A percentile compares a stretch with the other conserved stretches of the same genome.
Evolutionary conservation across 2,113 vertebrate species (phyloP).

Genomic region (Epinephelus lanceolatus): DNA sequence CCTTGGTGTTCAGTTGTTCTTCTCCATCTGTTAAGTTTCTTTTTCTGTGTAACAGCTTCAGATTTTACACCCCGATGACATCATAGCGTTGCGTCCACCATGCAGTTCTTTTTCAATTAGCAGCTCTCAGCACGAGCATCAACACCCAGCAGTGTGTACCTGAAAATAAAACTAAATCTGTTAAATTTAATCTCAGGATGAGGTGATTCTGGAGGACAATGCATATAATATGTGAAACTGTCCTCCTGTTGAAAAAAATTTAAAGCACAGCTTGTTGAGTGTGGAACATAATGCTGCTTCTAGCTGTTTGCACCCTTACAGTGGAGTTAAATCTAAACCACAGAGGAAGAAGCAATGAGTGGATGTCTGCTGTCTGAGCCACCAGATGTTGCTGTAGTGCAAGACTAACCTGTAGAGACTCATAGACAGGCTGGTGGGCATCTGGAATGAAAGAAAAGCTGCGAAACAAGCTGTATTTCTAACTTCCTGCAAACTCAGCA

Average conservation of each 20-base stretch:
- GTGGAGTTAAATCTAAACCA: neutral
- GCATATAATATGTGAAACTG: neutral
- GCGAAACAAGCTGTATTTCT: constrained; percentile 18
- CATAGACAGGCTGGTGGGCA: neutral
- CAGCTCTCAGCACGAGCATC: constrained; percentile 51
- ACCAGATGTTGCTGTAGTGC: constrained; percentile 71
- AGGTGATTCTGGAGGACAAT: neutral
- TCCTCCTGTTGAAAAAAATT: neutral
- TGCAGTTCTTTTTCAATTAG: constrained; percentile 73
- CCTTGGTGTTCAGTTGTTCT: constrained; percentile 1
- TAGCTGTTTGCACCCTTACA: neutral
- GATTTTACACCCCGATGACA: constrained; percentile 18
- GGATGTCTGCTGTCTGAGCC: constrained; percentile 40
- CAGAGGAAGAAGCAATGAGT: constrained; percentile 12
- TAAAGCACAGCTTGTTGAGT: neutral
- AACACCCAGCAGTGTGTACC: constrained; percentile 46
- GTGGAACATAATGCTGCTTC: neutral
- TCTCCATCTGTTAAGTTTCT: constrained; percentile 22
- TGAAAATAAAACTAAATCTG: constrained; percentile 33
- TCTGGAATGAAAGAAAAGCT: constrained; percentile 4
- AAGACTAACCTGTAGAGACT: constrained; percentile 13
- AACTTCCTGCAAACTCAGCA: neutral
- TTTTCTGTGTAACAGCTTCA: constrained; percentile 25
- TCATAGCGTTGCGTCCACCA: constrained; percentile 26
- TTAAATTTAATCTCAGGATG: neutral